Percentiles rank a stretch among this genome's conserved stretches.
Conservation (phyloP, 2,888 invertebrate genomes). For the Glaucopsyche alexis region DNA sequence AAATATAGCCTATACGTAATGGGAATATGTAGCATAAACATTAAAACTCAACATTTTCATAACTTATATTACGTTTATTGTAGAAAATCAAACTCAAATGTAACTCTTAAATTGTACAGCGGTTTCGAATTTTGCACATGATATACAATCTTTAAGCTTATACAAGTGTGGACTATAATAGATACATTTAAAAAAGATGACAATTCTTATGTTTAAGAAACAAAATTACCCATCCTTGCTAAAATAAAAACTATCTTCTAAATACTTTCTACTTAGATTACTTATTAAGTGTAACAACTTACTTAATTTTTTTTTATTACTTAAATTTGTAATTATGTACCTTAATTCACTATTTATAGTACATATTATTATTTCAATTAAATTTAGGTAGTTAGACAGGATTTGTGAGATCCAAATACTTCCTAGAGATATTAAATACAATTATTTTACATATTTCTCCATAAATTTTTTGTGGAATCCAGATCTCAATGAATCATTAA, state of each 20-base stretch:
- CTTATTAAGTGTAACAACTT: no score
- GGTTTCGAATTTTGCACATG: not conserved
- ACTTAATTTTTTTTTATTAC: no score
- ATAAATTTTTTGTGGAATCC: conserved; percentile 99
- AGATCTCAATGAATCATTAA: conserved; percentile 98
- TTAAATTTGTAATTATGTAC: no score
- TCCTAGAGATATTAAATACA: not conserved
- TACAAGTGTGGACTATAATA: no score
- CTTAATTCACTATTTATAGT: no score
- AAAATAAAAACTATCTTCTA: not conserved
- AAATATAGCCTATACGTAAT: no score
- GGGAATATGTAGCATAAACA: not conserved
- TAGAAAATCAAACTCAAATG: not conserved
- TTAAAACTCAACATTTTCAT: not conserved
- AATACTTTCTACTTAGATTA: no score
- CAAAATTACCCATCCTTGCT: not conserved
- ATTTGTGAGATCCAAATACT: not conserved
- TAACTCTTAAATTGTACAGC: not conserved
- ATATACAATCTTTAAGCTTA: no score
- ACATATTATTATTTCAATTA: not conserved
- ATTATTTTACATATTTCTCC: conserved; percentile 99
- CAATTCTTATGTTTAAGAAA: not conserved
- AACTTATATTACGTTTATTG: not conserved
- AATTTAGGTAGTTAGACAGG: not conserved
- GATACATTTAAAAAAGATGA: not conserved